phyloP scores from a whole-genome alignment of 1,140 invertebrate species.

The silkworm (Bombyx mori) region ASM3026992v2 NC_085128.1:10952501-10953000 shows the following conservation, averaged over 20 bases:
- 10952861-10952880: constrained; percentile 78
- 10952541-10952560: constrained; percentile 85
- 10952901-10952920: constrained; percentile 71
- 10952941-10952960: constrained; percentile 68
- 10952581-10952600: constrained; percentile 74
- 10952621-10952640: constrained; percentile 5
- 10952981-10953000: constrained; percentile 72
- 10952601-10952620: background rate
- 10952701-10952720: constrained; percentile 72
- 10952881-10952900: constrained; percentile 78
- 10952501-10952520: constrained; percentile 82
- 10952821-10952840: constrained; percentile 90
- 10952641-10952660: constrained; percentile 10
- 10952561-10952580: constrained; percentile 87
- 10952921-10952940: constrained; percentile 47
- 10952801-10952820: constrained; percentile 90
- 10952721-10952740: constrained; percentile 75
- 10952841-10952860: constrained; percentile 91
- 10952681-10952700: constrained; percentile 72
- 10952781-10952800: constrained; percentile 76
- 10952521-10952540: constrained; percentile 83
- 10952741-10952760: constrained; percentile 71
- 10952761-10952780: constrained; percentile 66
- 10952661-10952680: constrained; percentile 68
- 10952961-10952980: constrained; percentile 81